phyloP scores from a whole-genome alignment of 64 coral and sea anemone species.

The Pachyseris speciosa region DNA sequence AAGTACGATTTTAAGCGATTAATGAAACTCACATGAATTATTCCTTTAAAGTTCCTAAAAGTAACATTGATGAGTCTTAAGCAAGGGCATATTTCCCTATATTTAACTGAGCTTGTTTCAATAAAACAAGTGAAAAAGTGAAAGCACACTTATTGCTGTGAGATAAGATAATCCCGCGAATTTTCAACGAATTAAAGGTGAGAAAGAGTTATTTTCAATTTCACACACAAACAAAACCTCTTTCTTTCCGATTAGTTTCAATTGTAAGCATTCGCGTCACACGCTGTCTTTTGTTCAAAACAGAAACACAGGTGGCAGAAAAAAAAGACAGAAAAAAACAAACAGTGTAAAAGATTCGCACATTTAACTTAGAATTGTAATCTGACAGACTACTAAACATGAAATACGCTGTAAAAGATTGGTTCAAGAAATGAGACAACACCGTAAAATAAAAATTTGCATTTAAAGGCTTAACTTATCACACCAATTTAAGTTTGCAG shows the following conservation, averaged over 20 bases:
- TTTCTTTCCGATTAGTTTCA: constrained; percentile 3
- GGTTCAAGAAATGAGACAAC: background rate
- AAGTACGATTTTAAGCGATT: no score
- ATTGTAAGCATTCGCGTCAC: background rate
- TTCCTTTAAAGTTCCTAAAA: no score
- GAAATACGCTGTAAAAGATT: background rate
- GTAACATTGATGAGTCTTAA: no score
- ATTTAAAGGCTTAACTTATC: background rate
- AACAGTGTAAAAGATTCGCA: background rate
- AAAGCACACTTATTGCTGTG: background rate
- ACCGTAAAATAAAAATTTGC: background rate
- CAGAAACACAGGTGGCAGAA: constrained; percentile 7
- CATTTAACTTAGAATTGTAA: background rate
- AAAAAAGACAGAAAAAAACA: background rate
- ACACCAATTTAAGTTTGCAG: background rate
- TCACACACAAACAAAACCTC: background rate
- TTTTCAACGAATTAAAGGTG: background rate
- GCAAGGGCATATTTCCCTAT: no score
- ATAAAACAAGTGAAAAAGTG: background rate
- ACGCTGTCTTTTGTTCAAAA: constrained; percentile 23
- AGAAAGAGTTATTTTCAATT: constrained; percentile 5
- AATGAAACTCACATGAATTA: no score
- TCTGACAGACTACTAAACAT: background rate
- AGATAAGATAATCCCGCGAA: background rate
- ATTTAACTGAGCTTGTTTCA: no score